These are phyloP conservation scores for Macropus fuliginosus DNA, from an alignment of 2,797 vertebrate genomes.

Conservation along the genomic window DNA sequence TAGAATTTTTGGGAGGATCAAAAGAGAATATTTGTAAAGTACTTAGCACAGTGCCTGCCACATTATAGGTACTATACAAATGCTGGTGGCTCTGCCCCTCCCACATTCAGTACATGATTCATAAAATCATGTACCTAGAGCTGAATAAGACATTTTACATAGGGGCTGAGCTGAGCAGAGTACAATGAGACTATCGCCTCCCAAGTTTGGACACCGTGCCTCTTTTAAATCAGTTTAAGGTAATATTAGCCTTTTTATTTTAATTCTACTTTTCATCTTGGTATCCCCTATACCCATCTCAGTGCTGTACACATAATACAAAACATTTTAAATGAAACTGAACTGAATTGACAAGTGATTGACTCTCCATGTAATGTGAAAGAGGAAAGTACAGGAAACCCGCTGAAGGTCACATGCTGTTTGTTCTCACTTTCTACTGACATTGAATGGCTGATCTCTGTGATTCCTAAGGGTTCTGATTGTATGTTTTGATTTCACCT, in stretches of 20 bases:
- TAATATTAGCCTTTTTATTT: neutral
- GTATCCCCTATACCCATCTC: too few species aligned
- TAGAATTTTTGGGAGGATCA: neutral
- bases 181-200: neutral
- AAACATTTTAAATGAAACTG: too few species aligned
- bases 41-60: neutral
- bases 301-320: too few species aligned
- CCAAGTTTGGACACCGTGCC: neutral
- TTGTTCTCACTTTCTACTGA: neutral
- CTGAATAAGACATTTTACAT: neutral
- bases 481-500: neutral
- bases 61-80: neutral
- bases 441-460: neutral
- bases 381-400: neutral
- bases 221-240: neutral
- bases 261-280: neutral
- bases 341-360: neutral
- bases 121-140: neutral
- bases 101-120: neutral
- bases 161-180: neutral
- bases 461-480: neutral
- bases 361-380: neutral
- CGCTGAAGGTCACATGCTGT: neutral
- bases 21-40: neutral
- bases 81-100: too few species aligned